Base-by-base conservation (phyloP, 1,140 invertebrate genomes). In the Drosophila rufa region DNA sequence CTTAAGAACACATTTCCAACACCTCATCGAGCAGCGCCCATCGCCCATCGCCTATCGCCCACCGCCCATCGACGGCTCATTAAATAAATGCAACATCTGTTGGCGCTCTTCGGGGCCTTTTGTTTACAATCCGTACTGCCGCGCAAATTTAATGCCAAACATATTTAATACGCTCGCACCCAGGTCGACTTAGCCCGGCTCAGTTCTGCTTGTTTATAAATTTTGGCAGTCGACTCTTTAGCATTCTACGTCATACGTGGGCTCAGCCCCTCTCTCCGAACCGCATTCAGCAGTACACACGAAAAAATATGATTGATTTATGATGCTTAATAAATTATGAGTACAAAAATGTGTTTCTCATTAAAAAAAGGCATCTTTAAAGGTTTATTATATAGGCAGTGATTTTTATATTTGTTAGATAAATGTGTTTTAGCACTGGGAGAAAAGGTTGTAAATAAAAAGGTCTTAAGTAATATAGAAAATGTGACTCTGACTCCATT, bases 31-130 rank as follows among this genome's bases (percentile, higher is more conserved):
- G 64, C 45, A 73, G 6, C 68, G 14, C 53, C 48, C 45, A 73
- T 3, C 64, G 14, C 53, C 48, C 50, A 65, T 43, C 40, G 33
- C 47, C 64, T 30, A 65, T 27, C 45, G 46, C 36, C 60, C 45
- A 58, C 68, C 46, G 51, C 59, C 60, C 67, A 74, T 67, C 53
- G 48, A 46, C 70, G 71, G 78, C 71, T 79, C 69, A 79, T 75
- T 81, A 81, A 81, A 82, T 65, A 83, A 89, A 71, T 89, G 84
- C 74, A 80, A 84, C 84, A 87, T 84, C 77, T 87, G 84, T 90
- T 87, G 76, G 53, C 57, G 68, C 80, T 69, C 68, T 77, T 65
- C 62, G 48, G 30, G 67, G 59, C 55, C 50, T 80, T 79, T 82
- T 87, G 83, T 87, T 87, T 87, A 89, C 80, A 79, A 53, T 59